Evolutionary conservation across 2,797 vertebrate genomes (phyloP), one percentile per base, ranked within the genome.

Genomic region (Lepus townsendii): DNA sequence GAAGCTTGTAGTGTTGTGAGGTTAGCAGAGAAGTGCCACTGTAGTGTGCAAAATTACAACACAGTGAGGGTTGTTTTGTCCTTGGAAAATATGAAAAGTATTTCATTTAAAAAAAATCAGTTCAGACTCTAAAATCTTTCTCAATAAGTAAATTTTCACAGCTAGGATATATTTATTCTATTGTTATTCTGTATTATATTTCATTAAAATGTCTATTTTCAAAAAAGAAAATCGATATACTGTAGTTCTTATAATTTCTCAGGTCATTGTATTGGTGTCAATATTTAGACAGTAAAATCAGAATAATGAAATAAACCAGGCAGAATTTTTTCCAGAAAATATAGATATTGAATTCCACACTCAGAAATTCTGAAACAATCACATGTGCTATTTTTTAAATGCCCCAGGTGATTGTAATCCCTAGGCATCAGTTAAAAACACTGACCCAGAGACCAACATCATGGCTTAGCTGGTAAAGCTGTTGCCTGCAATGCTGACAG

Each of bases 41-140:
- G 0, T 20, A 1, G 5, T 30, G 32, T 38, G 22, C 5, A 63
- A 83, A 83, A 30, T 66, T 62, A 54, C 5, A 68, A 24, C 10
- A 83, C 0, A 12, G 0, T 27, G 10, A 42, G 0, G 10, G 16
- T 42, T 3, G 20, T 35, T 47, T 2, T 50, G 26, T 91, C 47
- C 27, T 68, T 35, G 35, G 7, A 4, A 77, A 85, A 90, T 57
- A 0, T 35, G 52, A 10, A 69, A 52, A 86, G 2, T 38, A 42
- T 1, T 85, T 57, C 78, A n/a, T n/a, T 42, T 27, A 84, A n/a
- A 84, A 84, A 35, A 90, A 95, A 89, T 68, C 27, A 83, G 30
- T 7, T 2, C 30, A 80, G 32, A 60, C 5, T 47, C 4, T 17
- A 0, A 5, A 42, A 26, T 73, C 5, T 82, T 88, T 93, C 30